Evolutionary conservation across 1,140 invertebrate genomes (phyloP), one percentile per base, ranked within the genome.

Genomic region (Achatina immaculata): DNA sequence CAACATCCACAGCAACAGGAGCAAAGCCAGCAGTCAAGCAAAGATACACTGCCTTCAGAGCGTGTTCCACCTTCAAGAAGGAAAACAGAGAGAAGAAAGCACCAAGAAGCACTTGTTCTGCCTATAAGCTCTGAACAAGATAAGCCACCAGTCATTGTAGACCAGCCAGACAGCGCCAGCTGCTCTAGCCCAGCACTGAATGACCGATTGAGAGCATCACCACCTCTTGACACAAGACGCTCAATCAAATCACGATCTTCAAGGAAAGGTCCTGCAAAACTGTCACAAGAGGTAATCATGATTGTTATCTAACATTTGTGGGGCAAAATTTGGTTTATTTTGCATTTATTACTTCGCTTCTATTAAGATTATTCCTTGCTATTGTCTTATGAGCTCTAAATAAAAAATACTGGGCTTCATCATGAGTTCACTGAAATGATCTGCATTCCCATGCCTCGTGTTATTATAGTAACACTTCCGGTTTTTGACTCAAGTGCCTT

Each of bases 1-100:
- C 72, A 58, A 82, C 82, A 81, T 34, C 45, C 16, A 9, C 79
- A 83, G 42, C 82, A 74, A 38, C 80, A 82, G 77, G 71, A 16
- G 11, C 48, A 45, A 24, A 62, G 34, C 31, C 66, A 48, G 31
- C 40, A 48, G 9, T 36, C 43, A 34, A 45, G 28, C 34, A n/a
- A 24, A 36, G 68, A 72, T 1, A 19, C 38, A 16, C 31, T 48
- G 21, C 55, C 55, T 16, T 4, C 69, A 38, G 42, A 51, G 16
- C 31, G 38, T 24, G 71, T 36, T 1, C 80, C 80, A 7, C 36
- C 58, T n/a, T 14, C 34, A 40, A 55, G 51, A 45, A 66, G 62
- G 36, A 76, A 40, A 45, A 62, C 38, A 76, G 36, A 71, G 36
- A 62, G 34, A 36, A 11, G 51, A 77, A 77, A 43, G 69, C 77